These are phyloP conservation scores for Hippocampus kuda DNA, from an alignment of 2,797 vertebrate species.

Conservation along the genomic window DNA sequence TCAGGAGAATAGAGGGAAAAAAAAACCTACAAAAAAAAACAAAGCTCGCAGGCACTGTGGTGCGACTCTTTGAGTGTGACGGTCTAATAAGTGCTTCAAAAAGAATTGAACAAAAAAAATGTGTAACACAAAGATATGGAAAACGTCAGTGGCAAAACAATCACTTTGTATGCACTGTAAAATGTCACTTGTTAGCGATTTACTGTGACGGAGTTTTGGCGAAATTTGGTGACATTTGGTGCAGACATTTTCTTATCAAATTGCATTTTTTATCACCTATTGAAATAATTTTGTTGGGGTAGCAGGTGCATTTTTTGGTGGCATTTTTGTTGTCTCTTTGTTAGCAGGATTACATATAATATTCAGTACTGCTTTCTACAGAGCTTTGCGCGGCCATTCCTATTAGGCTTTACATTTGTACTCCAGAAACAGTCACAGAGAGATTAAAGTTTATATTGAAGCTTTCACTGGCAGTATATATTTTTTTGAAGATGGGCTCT, in stretches of 20 bases:
- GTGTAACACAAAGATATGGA: conserved; percentile 27
- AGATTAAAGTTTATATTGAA: neutral
- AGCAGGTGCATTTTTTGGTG: neutral
- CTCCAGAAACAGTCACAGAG: neutral
- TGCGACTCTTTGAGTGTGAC: conserved; percentile 64
- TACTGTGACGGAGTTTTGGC: neutral
- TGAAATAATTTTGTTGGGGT: neutral
- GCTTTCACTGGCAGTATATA: neutral
- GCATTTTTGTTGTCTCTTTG: neutral
- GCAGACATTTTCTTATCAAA: neutral
- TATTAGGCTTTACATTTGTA: neutral
- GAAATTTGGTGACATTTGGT: neutral
- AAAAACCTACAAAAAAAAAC: conserved; percentile 17
- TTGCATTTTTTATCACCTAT: neutral
- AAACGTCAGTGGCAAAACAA: neutral
- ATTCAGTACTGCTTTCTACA: too few species aligned
- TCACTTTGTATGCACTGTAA: neutral
- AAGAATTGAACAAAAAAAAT: conserved; percentile 47
- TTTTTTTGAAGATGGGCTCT: neutral
- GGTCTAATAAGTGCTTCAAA: conserved; percentile 66
- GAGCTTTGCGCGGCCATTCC: neutral
- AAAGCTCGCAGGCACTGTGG: conserved; percentile 72
- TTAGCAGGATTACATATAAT: too few species aligned
- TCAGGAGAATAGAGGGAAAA: conserved; percentile 18
- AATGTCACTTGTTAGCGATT: neutral